A percentile compares a stretch with the other conserved stretches of the same genome.
phyloP scores from a whole-genome alignment of 2,113 vertebrate species.

The Eubucco bourcierii region DNA sequence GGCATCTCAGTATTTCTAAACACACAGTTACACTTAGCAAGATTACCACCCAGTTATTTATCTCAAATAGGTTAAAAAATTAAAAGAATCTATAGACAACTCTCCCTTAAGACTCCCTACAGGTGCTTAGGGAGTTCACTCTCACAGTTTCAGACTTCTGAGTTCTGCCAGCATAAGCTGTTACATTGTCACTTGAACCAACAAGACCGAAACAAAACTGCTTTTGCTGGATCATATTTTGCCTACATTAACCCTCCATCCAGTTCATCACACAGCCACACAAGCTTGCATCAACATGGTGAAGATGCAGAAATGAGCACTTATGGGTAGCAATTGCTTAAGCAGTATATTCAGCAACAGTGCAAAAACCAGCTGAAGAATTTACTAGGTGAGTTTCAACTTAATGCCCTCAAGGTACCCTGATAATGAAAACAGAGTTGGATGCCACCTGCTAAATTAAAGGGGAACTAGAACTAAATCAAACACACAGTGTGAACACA shows the following conservation, averaged over 20 bases:
- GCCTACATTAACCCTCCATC: neutral
- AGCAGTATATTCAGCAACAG: neutral
- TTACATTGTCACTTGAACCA: neutral
- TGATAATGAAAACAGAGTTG: neutral
- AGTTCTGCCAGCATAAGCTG: neutral
- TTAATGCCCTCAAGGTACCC: neutral
- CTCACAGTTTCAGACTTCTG: neutral
- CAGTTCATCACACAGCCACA: neutral
- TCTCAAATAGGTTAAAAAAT: neutral
- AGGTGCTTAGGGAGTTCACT: neutral
- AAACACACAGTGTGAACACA: neutral
- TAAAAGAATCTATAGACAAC: neutral
- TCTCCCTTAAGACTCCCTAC: neutral
- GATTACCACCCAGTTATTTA: neutral
- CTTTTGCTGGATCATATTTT: neutral
- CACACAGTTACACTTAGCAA: neutral
- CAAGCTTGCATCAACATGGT: neutral
- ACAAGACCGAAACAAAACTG: neutral
- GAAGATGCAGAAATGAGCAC: neutral
- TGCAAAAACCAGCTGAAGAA: neutral
- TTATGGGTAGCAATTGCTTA: neutral
- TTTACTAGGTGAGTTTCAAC: neutral
- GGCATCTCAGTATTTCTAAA: neutral
- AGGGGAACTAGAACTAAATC: neutral
- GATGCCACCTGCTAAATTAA: neutral